Evolutionary conservation across 2,888 invertebrate genomes (phyloP).

Genomic region (Calephelis perditalis): DNA sequence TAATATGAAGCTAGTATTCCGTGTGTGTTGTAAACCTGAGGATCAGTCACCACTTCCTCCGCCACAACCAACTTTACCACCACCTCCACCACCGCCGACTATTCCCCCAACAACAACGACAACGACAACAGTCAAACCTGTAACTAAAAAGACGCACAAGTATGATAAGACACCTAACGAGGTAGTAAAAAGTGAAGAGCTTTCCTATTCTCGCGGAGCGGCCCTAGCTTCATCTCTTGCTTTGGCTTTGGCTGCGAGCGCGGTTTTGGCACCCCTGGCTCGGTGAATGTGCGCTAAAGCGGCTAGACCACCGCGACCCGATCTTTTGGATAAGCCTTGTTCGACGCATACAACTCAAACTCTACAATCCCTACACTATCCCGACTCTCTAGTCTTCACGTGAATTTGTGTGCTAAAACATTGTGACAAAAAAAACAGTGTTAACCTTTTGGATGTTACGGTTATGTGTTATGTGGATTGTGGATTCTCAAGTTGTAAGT

Average conservation of each 20-base stretch:
- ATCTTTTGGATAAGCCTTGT: constrained; percentile 64
- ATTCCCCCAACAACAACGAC: constrained; percentile 69
- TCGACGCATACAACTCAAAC: constrained; percentile 60
- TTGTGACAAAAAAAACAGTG: constrained; percentile 31
- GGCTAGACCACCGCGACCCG: constrained; percentile 62
- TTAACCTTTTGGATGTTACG: constrained; percentile 26
- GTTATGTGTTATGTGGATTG: constrained; percentile 29
- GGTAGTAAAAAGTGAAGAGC: constrained; percentile 94
- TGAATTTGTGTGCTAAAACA: constrained; percentile 44
- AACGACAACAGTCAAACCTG: constrained; percentile 74
- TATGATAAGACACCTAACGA: constrained; percentile 94
- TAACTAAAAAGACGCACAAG: constrained; percentile 89
- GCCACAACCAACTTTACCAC: constrained; percentile 74
- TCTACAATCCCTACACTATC: constrained; percentile 60
- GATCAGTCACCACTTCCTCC: constrained; percentile 76
- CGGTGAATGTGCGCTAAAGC: constrained; percentile 76
- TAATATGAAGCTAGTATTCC: constrained; percentile 97
- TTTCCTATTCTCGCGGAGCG: constrained; percentile 82
- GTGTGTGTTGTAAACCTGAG: constrained; percentile 92
- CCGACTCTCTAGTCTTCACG: constrained; percentile 67
- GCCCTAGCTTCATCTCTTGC: constrained; percentile 70
- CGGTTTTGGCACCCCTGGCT: constrained; percentile 68
- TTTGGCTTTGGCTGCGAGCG: constrained; percentile 63
- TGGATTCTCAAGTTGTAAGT: constrained; percentile 39
- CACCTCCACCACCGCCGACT: constrained; percentile 75